phyloP scores from a whole-genome alignment of 30 jellyfish, hydroid and myxozoan genomes.

The Chironex yamaguchii region DNA sequence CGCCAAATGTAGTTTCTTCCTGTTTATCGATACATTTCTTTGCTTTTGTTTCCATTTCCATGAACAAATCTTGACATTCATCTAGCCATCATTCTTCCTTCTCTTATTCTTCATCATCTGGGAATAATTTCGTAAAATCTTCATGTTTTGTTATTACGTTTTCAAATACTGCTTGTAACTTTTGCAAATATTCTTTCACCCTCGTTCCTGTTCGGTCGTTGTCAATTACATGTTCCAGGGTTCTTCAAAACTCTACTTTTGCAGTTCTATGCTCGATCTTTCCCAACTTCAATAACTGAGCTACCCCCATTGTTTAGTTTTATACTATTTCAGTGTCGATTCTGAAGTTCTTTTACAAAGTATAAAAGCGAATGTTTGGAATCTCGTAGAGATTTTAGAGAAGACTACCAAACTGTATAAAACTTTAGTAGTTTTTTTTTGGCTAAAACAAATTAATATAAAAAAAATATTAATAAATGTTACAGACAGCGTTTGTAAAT shows the following conservation, averaged over 20 bases:
- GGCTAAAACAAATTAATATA: no score
- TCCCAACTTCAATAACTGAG: constrained; percentile 29
- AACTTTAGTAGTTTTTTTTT: no score
- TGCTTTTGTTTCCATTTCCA: constrained; percentile 60
- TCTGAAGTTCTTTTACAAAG: no score
- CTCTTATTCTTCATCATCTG: constrained; percentile 52
- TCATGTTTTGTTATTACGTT: constrained; percentile 50
- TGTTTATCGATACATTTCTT: constrained; percentile 47
- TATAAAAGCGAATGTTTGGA: no score
- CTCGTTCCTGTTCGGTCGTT: constrained; percentile 52
- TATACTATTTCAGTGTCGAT: no score
- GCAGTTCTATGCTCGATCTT: constrained; percentile 58
- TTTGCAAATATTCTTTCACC: constrained; percentile 47
- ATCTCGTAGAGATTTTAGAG: no score
- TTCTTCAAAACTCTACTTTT: constrained; percentile 52
- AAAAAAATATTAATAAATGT: no score
- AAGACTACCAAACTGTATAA: no score
- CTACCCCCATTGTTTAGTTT: constrained; percentile 22
- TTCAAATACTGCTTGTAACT: constrained; percentile 67
- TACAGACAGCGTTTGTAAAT: no score
- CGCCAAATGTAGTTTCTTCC: constrained; percentile 11
- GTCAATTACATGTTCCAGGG: constrained; percentile 15
- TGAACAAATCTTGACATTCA: constrained; percentile 47
- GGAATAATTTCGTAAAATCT: constrained; percentile 51
- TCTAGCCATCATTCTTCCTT: constrained; percentile 61